Percentiles rank a stretch among this genome's conserved stretches.
phyloP scores from a whole-genome alignment of 2,113 vertebrate genomes.

The western clawed frog (Xenopus tropicalis) region UCB_Xtro_10.0 CM004444.2:77977501-77978000 shows the following conservation, averaged over 20 bases:
- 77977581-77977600: conserved; percentile 3
- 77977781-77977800: neutral
- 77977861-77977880: neutral
- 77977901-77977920: neutral
- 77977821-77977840: neutral
- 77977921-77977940: neutral
- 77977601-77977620: neutral
- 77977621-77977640: neutral
- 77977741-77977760: conserved; percentile 6
- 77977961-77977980: neutral
- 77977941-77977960: neutral
- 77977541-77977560: too few species aligned
- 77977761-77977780: neutral
- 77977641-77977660: conserved; percentile 1
- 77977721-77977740: conserved; percentile 10
- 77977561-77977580: neutral
- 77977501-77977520: neutral
- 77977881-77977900: neutral
- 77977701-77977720: neutral
- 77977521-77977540: neutral
- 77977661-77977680: neutral
- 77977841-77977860: neutral
- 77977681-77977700: neutral
- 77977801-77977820: too few species aligned
- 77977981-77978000: neutral